Conservation (phyloP, 37 sponge, comb jelly and placozoan species). For the Haliclona indistincta region DNA sequence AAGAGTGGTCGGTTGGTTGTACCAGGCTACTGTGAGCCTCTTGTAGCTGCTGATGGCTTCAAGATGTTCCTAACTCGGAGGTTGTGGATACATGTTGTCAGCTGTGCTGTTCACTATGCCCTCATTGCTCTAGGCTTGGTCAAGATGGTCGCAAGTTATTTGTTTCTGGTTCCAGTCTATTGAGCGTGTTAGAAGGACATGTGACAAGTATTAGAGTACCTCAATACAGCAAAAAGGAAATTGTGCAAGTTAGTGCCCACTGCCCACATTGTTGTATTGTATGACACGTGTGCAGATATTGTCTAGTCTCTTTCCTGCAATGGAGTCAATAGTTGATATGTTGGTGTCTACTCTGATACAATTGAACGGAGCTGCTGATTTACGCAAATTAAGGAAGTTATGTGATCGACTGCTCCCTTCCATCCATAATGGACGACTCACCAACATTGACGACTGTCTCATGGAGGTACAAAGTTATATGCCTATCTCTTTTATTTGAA, state of each 20-base stretch:
- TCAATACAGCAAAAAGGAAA: neutral
- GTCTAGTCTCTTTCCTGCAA: no score
- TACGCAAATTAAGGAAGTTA: conserved; percentile 38
- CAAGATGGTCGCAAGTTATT: neutral
- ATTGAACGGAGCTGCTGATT: neutral
- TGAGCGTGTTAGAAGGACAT: neutral
- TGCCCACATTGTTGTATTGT: neutral
- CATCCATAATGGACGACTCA: conserved; percentile 42
- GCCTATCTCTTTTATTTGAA: neutral
- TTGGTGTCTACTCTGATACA: neutral
- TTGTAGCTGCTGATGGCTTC: conserved; percentile 41
- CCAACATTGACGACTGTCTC: conserved; percentile 52
- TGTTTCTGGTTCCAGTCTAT: neutral
- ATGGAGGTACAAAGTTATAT: conserved; percentile 50
- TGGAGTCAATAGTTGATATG: neutral
- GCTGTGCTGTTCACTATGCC: neutral
- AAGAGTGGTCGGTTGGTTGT: conserved; percentile 49
- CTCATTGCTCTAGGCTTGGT: neutral
- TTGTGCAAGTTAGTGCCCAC: neutral
- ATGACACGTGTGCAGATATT: neutral
- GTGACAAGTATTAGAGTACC: neutral
- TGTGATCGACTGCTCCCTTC: conserved; percentile 47
- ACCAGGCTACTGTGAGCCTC: conserved; percentile 61
- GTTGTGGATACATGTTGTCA: conserved; percentile 7
- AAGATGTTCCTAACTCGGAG: conserved; percentile 58